Conservation (phyloP, 2,113 vertebrate species). For the Catharus fuscescens region DNA sequence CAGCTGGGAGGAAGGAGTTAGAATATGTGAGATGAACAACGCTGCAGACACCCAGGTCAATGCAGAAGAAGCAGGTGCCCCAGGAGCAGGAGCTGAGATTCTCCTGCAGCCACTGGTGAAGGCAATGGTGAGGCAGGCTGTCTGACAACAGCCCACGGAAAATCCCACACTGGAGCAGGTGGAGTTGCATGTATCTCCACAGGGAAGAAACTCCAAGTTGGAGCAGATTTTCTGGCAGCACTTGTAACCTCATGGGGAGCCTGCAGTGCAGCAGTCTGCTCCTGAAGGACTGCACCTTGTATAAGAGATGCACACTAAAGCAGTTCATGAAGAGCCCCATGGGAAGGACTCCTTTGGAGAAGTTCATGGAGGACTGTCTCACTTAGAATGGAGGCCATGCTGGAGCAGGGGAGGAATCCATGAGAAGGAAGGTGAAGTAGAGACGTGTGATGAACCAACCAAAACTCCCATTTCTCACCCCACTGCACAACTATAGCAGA, state of each 20-base stretch:
- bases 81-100: too few relatives aligned
- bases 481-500: rapidly evolving
- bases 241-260: neutral
- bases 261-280: neutral
- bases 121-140: neutral
- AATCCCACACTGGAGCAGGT: neutral
- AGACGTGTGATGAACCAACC: rapidly evolving
- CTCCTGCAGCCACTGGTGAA: neutral
- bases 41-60: neutral
- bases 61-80: neutral
- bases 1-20: neutral
- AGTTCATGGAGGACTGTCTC: neutral
- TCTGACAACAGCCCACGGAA: neutral
- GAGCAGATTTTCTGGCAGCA: neutral
- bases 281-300: neutral
- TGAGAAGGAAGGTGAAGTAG: rapidly evolving
- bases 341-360: neutral
- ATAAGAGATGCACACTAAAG: neutral
- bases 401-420: neutral
- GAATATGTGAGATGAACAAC: neutral
- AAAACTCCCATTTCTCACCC: neutral
- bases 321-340: neutral
- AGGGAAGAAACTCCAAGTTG: neutral
- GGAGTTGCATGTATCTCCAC: too few relatives aligned
- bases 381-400: rapidly evolving